These are phyloP conservation scores for Leptocoma aspasia DNA, from an alignment of 2,113 vertebrate species.

Conservation along the genomic window DNA sequence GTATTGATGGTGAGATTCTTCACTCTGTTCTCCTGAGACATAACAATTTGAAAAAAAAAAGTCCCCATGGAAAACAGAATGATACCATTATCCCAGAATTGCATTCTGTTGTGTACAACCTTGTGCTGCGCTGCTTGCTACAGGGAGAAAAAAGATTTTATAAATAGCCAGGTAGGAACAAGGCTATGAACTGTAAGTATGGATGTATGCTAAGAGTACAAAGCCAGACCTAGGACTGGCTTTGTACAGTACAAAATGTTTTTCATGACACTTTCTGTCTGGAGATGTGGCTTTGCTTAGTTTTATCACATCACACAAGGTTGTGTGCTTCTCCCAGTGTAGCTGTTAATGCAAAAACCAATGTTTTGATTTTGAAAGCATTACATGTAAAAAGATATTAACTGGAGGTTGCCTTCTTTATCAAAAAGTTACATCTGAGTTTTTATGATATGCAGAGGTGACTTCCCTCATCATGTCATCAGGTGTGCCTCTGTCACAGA, in stretches of 20 bases:
- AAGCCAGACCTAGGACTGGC: not conserved
- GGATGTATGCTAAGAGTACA: not conserved
- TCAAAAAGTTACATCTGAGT: not conserved
- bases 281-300: not conserved
- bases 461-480: not conserved
- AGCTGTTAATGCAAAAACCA: not conserved
- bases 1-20: not conserved
- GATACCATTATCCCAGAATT: not conserved
- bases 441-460: not conserved
- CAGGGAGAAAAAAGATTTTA: not conserved
- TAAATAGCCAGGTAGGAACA: not conserved
- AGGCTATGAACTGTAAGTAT: not conserved
- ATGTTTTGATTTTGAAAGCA: not conserved
- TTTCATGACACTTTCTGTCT: not conserved
- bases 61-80: not conserved
- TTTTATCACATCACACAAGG: not conserved
- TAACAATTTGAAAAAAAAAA: not conserved
- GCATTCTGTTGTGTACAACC: not conserved
- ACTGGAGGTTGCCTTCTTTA: not conserved
- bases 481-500: not conserved
- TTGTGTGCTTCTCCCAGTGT: not conserved
- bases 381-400: not conserved
- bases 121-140: not conserved
- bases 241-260: not conserved
- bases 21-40: not conserved